These are phyloP conservation scores for Protobothrops mucrosquamatus DNA, from an alignment of 2,113 vertebrate genomes.

Conservation along the genomic window DNA sequence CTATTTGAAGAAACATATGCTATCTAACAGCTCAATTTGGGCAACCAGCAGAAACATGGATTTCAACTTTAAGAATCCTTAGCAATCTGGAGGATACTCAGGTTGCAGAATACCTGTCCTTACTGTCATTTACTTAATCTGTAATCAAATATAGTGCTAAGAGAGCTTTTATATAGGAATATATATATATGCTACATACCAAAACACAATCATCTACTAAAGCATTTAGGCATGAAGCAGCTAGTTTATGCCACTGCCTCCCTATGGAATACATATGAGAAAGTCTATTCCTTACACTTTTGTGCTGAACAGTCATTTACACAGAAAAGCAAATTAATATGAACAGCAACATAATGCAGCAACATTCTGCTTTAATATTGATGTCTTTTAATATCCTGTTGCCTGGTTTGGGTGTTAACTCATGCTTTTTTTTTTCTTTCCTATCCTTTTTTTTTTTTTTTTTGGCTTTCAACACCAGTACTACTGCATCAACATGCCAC, in stretches of 20 bases:
- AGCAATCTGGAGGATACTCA: neutral
- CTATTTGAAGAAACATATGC: neutral
- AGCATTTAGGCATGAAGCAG: conserved; percentile 5
- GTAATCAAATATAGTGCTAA: neutral
- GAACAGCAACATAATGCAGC: conserved; percentile 55
- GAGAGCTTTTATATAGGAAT: neutral
- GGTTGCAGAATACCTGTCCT: neutral
- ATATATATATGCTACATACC: neutral
- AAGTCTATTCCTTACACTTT: conserved; percentile 10
- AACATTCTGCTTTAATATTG: conserved; percentile 44
- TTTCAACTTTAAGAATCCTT: neutral
- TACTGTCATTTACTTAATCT: neutral
- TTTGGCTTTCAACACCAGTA: conserved; percentile 58
- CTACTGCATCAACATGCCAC: conserved; percentile 72
- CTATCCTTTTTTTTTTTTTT: conserved; percentile 65
- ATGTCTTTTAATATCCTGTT: conserved; percentile 64
- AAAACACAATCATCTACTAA: neutral
- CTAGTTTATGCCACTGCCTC: conserved; percentile 17
- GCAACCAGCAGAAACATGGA: neutral
- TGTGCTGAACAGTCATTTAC: conserved; percentile 49
- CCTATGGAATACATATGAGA: conserved; percentile 17
- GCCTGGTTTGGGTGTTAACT: conserved; percentile 58
- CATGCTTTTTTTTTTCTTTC: conserved; percentile 62
- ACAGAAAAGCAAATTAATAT: conserved; percentile 53
- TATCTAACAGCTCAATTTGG: neutral